These are phyloP conservation scores for Digitonthophagus gazella DNA, from an alignment of 2,888 invertebrate genomes.

Conservation along the genomic window DNA sequence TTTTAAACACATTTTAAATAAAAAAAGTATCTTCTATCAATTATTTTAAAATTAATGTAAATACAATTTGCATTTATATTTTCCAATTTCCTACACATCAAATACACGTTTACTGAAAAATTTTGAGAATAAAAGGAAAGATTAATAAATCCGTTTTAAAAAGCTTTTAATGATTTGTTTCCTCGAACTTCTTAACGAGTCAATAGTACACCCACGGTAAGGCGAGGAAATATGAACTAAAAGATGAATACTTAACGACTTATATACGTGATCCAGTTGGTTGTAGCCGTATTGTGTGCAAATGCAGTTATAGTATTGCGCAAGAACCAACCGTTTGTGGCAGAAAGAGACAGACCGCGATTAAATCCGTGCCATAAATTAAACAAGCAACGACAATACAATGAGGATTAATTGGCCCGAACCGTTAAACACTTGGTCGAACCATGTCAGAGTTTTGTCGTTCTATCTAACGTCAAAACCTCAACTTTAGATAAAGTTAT, in stretches of 20 bases:
- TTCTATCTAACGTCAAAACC: background rate
- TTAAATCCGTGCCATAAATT: too few relatives aligned
- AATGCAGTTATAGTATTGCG: background rate
- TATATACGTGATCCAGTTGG: background rate
- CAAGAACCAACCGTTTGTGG: background rate
- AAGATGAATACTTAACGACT: background rate
- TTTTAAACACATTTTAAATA: too few relatives aligned
- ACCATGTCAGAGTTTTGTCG: background rate
- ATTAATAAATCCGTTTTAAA: too few relatives aligned
- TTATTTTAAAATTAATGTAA: too few relatives aligned
- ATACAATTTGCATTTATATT: too few relatives aligned
- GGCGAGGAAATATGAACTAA: background rate
- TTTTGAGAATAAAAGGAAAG: too few relatives aligned
- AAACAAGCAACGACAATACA: background rate
- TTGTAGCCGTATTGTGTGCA: background rate
- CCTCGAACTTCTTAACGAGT: too few relatives aligned
- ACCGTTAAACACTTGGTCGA: background rate
- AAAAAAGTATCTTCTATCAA: too few relatives aligned
- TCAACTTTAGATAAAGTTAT: conserved; percentile 4
- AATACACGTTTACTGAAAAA: too few relatives aligned
- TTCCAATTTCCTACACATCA: too few relatives aligned
- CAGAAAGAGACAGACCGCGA: too few relatives aligned
- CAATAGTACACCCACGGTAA: background rate
- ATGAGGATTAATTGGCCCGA: background rate
- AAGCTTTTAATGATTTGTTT: too few relatives aligned